Evolutionary conservation across 2,888 invertebrate species (phyloP).

Genomic region (Incurvaria masculella): DNA sequence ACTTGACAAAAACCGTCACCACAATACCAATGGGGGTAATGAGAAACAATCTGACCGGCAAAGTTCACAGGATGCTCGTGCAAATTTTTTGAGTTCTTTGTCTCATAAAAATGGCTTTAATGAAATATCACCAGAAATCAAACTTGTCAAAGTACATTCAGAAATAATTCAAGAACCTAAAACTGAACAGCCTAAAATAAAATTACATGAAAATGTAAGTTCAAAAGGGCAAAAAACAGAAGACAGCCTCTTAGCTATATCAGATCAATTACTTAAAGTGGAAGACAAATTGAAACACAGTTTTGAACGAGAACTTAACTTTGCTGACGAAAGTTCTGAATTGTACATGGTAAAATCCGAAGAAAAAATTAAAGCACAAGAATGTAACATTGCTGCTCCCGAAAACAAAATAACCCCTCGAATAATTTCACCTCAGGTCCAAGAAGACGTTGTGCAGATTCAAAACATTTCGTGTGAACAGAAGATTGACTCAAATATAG

Average conservation of each 20-base stretch:
- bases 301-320: slow-evolving; percentile 43
- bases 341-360: slow-evolving; percentile 23
- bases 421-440: slow-evolving; percentile 25
- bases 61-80: slow-evolving; percentile 47
- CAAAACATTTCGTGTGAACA: slow-evolving; percentile 14
- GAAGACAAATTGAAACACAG: slow-evolving; percentile 49
- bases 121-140: slow-evolving; percentile 26
- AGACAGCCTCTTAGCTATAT: slow-evolving; percentile 49
- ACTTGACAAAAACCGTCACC: slow-evolving; percentile 41
- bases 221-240: slow-evolving; percentile 43
- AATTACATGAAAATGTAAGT: slow-evolving; percentile 19
- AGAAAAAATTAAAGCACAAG: slow-evolving; percentile 24
- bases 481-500: slow-evolving; percentile 13
- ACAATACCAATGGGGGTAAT: slow-evolving; percentile 27
- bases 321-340: slow-evolving; percentile 35
- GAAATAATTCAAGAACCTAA: slow-evolving; percentile 21
- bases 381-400: slow-evolving; percentile 26
- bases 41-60: slow-evolving; percentile 43
- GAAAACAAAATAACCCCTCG: slow-evolving; percentile 31
- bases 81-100: slow-evolving; percentile 47
- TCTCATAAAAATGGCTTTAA: slow-evolving; percentile 31
- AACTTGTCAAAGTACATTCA: slow-evolving; percentile 27
- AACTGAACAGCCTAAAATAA: slow-evolving; percentile 14
- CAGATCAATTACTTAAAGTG: slow-evolving; percentile 46
- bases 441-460: slow-evolving; percentile 30